Base-by-base conservation (phyloP, 2,797 vertebrate genomes). In the Leuciscus waleckii region DNA sequence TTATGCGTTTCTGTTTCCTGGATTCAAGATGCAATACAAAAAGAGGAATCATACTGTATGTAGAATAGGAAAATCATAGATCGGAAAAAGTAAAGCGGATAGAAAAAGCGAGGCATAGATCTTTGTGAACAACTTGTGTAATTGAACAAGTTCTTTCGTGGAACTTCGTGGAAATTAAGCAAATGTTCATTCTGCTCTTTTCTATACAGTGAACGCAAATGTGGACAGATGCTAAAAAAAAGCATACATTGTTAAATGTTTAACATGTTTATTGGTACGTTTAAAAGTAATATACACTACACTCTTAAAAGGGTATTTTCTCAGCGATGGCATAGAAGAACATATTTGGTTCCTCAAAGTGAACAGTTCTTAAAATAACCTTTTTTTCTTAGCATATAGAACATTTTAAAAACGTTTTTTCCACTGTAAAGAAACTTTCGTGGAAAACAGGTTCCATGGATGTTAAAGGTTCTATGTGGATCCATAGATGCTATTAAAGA, bases 241-340 rank as follows among this genome's bases (percentile, higher is more conserved):
- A 51, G 1, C 5, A 17, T 19, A 4, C 4, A 8, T 23, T 23
- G 21, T 56, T 10, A 58, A n/a, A 56, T 9, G 8, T 56, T 54
- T 17, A 51, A 23, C 19, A 54, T 54, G 19, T 54, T 21, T 56
- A 56, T 8, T 21, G 32, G 37, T 21, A 74, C 73, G 49, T 90
- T 87, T 58, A 56, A 56, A 21, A 1, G 10, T 0, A 56, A 56
- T 56, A 56, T 56, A 56, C 17, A 54, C 21, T 56, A 21, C 51
- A 21, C 1, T 54, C 51, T 54, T 54, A 54, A 21, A 54, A 58
- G 4, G 56, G 23, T 23, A 58, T 58, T 23, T 58, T 58, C 9
- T 1, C 9, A 58, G 9, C 9, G 14, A n/a, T 56, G 54, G 13
- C 7, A 56, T 4, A 23, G 7, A 58, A 58, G 23, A 58, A n/a